Conservation (phyloP, 2,888 invertebrate species). For the Parnassius smintheus region DNA sequence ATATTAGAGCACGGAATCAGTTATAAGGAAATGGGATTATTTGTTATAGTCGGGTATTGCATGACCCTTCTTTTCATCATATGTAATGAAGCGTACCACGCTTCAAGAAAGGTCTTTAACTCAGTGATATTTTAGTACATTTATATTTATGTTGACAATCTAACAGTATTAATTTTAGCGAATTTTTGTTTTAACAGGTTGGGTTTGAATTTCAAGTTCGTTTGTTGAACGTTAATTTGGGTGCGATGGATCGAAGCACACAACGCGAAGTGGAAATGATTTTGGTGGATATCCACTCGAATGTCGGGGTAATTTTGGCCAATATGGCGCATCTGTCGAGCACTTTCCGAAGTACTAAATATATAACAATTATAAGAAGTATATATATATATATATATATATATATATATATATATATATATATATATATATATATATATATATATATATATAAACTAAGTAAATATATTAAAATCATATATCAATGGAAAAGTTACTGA, state of each 20-base stretch:
- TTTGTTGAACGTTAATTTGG: conserved; percentile 84
- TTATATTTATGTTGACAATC: conserved; percentile 2
- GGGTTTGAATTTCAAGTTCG: conserved; percentile 83
- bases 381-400: no score
- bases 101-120: conserved; percentile 79
- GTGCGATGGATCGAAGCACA: conserved; percentile 83
- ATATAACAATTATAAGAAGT: no score
- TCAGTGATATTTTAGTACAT: conserved; percentile 32
- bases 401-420: no score
- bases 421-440: no score
- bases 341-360: no score
- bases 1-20: conserved; percentile 87
- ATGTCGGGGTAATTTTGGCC: no score
- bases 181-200: conserved; percentile 54
- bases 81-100: conserved; percentile 87
- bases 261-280: conserved; percentile 88
- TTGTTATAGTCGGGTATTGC: conserved; percentile 86
- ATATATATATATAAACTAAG: no score
- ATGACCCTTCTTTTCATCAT: conserved; percentile 86
- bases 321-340: no score
- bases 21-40: conserved; percentile 86
- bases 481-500: no score
- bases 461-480: no score
- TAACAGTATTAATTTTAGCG: neutral
- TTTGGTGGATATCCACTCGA: conserved; percentile 86